Percentiles rank a stretch among this genome's conserved stretches.
Evolutionary conservation across 2,888 invertebrate genomes (phyloP).

Genomic region (Dyspetes luteomarginatus): DNA sequence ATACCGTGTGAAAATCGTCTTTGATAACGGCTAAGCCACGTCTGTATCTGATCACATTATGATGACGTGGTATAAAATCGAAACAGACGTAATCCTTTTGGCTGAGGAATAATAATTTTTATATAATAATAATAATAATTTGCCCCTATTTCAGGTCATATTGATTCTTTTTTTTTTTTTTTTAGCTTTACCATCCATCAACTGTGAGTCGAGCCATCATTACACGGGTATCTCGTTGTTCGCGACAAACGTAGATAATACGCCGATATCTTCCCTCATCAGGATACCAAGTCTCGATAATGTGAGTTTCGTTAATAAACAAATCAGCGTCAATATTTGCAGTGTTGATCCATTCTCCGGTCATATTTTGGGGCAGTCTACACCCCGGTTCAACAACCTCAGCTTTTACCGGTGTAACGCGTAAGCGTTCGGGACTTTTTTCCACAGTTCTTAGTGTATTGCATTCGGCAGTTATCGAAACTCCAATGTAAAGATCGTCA

Average conservation of each 20-base stretch:
- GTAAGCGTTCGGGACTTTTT: conserved; percentile 95
- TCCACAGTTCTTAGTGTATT: conserved; percentile 96
- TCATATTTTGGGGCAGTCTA: conserved; percentile 95
- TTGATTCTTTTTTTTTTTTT: not conserved
- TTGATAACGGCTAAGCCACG: conserved; percentile 95
- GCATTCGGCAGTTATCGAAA: conserved; percentile 97
- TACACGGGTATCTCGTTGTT: conserved; percentile 94
- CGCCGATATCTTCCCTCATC: conserved; percentile 94
- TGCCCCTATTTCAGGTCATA: not conserved
- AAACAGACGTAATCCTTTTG: conserved; percentile 99
- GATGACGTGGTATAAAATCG: conserved; percentile 97
- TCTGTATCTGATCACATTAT: conserved; percentile 96
- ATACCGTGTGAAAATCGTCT: conserved; percentile 95
- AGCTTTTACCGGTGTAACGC: conserved; percentile 94
- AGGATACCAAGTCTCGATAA: conserved; percentile 97
- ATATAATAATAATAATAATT: not conserved
- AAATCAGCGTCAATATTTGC: conserved; percentile 98
- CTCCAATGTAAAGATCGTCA: conserved; percentile 95
- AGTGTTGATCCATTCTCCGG: conserved; percentile 98
- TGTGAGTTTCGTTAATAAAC: conserved; percentile 97
- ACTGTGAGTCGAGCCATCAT: conserved; percentile 99
- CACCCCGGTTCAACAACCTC: conserved; percentile 96
- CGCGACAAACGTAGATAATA: conserved; percentile 97
- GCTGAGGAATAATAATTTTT: conserved; percentile 83
- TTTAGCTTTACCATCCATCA: conserved; percentile 91